Evolutionary conservation across 2,888 invertebrate genomes (phyloP), one percentile per base, ranked within the genome.

Genomic region (Drosophila rubida): DNA sequence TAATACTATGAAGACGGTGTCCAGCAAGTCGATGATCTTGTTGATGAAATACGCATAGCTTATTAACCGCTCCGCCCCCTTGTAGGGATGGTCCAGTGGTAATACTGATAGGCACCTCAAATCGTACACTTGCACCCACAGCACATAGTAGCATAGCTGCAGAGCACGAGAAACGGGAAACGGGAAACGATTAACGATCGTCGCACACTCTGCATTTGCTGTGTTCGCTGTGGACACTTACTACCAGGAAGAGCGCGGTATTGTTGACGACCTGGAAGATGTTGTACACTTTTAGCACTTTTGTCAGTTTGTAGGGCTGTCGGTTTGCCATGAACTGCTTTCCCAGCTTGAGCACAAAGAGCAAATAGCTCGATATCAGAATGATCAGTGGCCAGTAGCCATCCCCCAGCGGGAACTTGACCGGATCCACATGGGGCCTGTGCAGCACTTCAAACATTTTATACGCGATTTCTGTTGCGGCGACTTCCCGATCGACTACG

Each of bases 221-320:
- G 9, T 22, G 9, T 14, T 9, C 13, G 9, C 13, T n/a, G n/a
- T n/a, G n/a, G 13, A 8, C 3, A 37, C 59, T 51, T 51, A 51
- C 59, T 11, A 5, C 11, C 5, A n/a, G 49, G 66, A 45, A 81
- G 57, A 66, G 81, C 92, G 94, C 96, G 1, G 94, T 89, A 85
- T 97, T 98, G 92, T 96, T 95, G 1, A 96, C 14, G 1, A 98
- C 96, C 94, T 98, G 98, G 55, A 95, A 94, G 2, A 95, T 93
- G 89, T 98, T 98, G 91, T 98, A 98, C 0, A 93, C 89, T 16
- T 96, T 93, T 84, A 98, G 94, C 0, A 95, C 87, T 23, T 93
- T 93, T 82, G 96, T 95, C 48, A 98, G 89, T 77, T 96, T 94
- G 79, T 95, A 95, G 0, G 96, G 94, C 63, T 95, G 94, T 51